Conservation (phyloP, 2,888 invertebrate species). For the Drosophila recens region DNA sequence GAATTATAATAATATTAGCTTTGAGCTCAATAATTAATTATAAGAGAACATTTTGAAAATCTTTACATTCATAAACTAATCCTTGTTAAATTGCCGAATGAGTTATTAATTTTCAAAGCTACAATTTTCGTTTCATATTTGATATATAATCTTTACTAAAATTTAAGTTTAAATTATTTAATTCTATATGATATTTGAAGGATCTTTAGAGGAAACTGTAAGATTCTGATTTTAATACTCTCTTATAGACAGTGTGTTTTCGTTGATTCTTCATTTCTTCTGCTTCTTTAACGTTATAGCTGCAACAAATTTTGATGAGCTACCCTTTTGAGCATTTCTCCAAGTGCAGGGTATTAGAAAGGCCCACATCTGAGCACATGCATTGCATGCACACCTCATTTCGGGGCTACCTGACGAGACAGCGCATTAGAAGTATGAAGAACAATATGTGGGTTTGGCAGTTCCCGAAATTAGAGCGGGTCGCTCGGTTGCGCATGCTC, state of each 20-base stretch:
- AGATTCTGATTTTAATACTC: too few species aligned
- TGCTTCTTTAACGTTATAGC: too few species aligned
- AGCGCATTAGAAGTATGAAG: conserved; percentile 25
- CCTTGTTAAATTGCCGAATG: not conserved
- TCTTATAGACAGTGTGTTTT: too few species aligned
- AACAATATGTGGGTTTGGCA: conserved; percentile 60
- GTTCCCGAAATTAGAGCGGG: conserved; percentile 58
- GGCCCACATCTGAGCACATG: conserved; percentile 60
- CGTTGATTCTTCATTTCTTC: too few species aligned
- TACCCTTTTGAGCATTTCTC: not conserved
- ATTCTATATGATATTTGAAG: too few species aligned
- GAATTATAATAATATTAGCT: too few species aligned
- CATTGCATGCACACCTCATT: conserved; percentile 69
- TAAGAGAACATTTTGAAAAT: not conserved
- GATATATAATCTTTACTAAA: too few species aligned
- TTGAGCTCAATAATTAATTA: not conserved
- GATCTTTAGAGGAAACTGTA: too few species aligned
- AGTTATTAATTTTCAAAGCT: too few species aligned
- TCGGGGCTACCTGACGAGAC: conserved; percentile 69
- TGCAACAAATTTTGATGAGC: too few species aligned
- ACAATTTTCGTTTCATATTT: too few species aligned
- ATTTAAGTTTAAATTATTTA: too few species aligned
- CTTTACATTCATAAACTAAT: not conserved
- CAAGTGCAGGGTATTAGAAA: conserved; percentile 30
- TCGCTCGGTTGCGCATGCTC: conserved; percentile 69